Conservation (phyloP, 2,113 vertebrate genomes). For the Phocoena phocoena region DNA sequence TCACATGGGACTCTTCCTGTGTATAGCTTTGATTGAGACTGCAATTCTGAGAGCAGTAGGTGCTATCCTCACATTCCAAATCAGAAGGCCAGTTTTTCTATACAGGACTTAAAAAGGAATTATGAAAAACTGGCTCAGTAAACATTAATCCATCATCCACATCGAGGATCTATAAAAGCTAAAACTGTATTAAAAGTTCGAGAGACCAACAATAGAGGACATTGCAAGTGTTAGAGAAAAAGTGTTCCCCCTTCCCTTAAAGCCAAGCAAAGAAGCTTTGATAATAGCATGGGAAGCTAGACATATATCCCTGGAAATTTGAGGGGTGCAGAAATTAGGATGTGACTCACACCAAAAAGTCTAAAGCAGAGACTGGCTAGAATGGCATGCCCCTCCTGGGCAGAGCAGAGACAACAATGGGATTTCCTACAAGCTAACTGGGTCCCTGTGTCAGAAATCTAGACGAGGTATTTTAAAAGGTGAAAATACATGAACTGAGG, state of each 20-base stretch:
- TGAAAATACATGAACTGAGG: not conserved
- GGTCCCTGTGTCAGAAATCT: not conserved
- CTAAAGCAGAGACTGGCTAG: not conserved
- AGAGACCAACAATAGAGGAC: not conserved
- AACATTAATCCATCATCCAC: not conserved
- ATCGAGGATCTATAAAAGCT: not conserved
- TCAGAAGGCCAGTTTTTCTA: not conserved
- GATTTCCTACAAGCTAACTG: not conserved
- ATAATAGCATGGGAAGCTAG: not conserved
- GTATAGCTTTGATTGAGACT: not conserved
- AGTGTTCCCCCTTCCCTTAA: not conserved
- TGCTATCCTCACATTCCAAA: not conserved
- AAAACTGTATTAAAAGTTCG: not conserved
- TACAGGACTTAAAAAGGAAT: not conserved
- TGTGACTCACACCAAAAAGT: not conserved
- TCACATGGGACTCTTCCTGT: not conserved
- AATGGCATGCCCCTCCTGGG: not conserved
- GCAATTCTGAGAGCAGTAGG: not conserved
- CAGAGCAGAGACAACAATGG: not conserved
- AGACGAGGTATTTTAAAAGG: not conserved
- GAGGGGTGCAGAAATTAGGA: not conserved
- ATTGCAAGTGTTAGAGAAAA: not conserved
- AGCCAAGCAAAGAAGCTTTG: not conserved
- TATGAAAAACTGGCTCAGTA: not conserved
- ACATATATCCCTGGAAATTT: not conserved